Evolutionary conservation across 1,140 invertebrate species (phyloP).

Genomic region (Trichomalopsis sarcophagae): DNA sequence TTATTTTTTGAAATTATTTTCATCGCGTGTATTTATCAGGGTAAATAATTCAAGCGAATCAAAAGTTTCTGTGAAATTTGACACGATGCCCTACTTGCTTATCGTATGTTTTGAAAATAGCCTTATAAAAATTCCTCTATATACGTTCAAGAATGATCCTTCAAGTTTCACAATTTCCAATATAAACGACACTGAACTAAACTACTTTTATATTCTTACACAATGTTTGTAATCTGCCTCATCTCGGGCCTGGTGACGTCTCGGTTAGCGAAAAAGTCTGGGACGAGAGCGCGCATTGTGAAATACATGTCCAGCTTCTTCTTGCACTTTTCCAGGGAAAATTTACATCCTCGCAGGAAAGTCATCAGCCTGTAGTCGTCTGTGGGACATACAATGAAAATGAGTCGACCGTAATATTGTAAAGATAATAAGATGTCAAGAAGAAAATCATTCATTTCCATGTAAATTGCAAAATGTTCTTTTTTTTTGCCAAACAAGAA

Average conservation of each 20-base stretch:
- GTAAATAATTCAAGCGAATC: too few relatives aligned
- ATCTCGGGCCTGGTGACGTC: slow-evolving; percentile 83
- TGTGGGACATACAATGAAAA: slow-evolving; percentile 65
- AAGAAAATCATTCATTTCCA: neutral
- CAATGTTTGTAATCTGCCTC: slow-evolving; percentile 80
- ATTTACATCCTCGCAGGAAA: slow-evolving; percentile 89
- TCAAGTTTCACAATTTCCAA: neutral
- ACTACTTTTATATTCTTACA: slow-evolving; percentile 77
- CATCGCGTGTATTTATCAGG: too few relatives aligned
- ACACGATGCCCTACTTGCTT: too few relatives aligned
- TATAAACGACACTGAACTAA: slow-evolving; percentile 12
- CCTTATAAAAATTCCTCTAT: too few relatives aligned
- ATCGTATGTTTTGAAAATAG: too few relatives aligned
- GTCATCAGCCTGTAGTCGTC: slow-evolving; percentile 85
- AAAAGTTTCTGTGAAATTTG: too few relatives aligned
- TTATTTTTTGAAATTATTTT: too few relatives aligned
- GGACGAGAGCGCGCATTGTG: slow-evolving; percentile 87
- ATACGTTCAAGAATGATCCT: neutral
- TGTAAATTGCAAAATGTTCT: too few relatives aligned
- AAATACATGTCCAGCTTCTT: slow-evolving; percentile 89
- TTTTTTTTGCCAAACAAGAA: too few relatives aligned
- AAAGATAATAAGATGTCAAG: neutral
- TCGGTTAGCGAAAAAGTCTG: slow-evolving; percentile 88
- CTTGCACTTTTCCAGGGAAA: slow-evolving; percentile 87
- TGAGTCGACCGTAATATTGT: neutral